Conservation (phyloP, 1,140 invertebrate species). For the Trachelipus rathkii region DNA sequence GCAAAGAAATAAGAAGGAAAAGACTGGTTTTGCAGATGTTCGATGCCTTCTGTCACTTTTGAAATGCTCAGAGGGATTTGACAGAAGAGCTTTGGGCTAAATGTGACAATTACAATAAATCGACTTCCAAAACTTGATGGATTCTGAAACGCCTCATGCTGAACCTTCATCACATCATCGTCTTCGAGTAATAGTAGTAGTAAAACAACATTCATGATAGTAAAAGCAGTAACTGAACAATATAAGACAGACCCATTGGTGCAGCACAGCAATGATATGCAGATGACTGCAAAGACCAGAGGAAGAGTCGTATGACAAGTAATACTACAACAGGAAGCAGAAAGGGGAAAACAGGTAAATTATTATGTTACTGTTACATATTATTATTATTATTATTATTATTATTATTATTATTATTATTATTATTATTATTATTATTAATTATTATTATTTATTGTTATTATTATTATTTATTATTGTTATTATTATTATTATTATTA, state of each 20-base stretch:
- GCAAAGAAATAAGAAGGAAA: conserved; percentile 85
- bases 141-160: conserved; percentile 54
- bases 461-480: too few species aligned
- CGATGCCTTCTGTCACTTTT: conserved; percentile 74
- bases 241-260: background rate
- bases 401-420: too few species aligned
- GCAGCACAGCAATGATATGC: background rate
- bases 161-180: background rate
- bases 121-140: conserved; percentile 83
- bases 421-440: too few species aligned
- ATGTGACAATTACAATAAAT: conserved; percentile 76
- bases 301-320: conserved; percentile 10
- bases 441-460: too few species aligned
- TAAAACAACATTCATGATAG: too few species aligned
- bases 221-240: background rate
- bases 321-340: too few species aligned
- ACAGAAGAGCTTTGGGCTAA: conserved; percentile 81
- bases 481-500: too few species aligned
- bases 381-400: too few species aligned
- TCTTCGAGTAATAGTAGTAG: conserved; percentile 6
- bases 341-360: too few species aligned
- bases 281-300: conserved; percentile 8
- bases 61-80: conserved; percentile 74
- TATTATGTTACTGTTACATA: too few species aligned
- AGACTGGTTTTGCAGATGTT: conserved; percentile 93